Base-by-base conservation (phyloP, 2,797 vertebrate species). In the Miichthys miiuy region DNA sequence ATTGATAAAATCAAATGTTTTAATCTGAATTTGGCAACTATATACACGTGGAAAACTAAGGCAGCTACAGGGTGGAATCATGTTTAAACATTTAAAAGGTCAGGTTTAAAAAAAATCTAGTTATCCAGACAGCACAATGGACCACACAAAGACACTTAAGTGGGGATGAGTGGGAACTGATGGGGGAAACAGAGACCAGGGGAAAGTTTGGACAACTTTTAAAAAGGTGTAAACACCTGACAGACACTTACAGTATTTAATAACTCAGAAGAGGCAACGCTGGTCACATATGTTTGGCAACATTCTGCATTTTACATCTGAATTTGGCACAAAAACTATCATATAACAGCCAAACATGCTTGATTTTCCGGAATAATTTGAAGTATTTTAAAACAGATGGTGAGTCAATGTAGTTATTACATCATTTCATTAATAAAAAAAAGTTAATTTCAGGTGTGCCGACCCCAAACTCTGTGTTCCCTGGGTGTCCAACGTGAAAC, bases 61-160 rank as follows among this genome's bases (percentile, higher is more conserved):
- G 27, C 18, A 60, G 14, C 64, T 60, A 58, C 34, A 46, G 58
- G 50, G 63, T 74, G 46, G 68, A 68, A 54, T 74, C 47, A 69
- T 27, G 68, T 48, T 77, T 46, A 72, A 51, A 76, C 57, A 86
- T 72, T 78, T 14, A 79, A 69, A 75, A 77, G 55, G 54, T 78
- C 51, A 77, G 20, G 70, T 77, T 77, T 67, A 16, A 48, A 54
- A 9, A 9, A 58, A 57, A 44, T 14, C 90, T 93, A 94, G 92
- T 94, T 94, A 51, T 89, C 69, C 88, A 93, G 87, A 96, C 93
- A 93, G 79, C 90, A 94, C 91, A 95, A 95, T 92, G 94, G 95
- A 96, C 93, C 94, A 96, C 96, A 96, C 90, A 90, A 91, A 96
- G 77, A 93, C 90, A 93, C 82, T 86, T 82, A 89, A 85, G 92